A percentile compares a stretch with the other conserved stretches of the same genome.
These are phyloP conservation scores for Gambelia wislizenii DNA, from an alignment of 2,797 vertebrate species.

Conservation along the genomic window DNA sequence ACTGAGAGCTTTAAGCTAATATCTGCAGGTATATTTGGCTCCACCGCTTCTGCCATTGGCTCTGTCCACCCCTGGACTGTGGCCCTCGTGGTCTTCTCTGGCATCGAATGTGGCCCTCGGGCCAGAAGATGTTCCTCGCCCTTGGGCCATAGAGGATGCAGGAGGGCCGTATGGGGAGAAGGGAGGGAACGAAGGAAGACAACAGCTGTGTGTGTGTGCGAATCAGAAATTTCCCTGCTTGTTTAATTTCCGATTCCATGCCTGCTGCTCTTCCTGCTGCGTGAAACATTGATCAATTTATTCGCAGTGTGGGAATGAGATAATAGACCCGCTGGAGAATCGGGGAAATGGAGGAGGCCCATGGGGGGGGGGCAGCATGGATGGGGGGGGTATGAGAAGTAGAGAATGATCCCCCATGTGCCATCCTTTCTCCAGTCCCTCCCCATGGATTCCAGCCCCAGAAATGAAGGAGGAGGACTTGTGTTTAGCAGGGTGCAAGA, in stretches of 20 bases:
- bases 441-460: not conserved
- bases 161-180: not conserved
- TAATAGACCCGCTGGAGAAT: not conserved
- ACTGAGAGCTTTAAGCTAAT: too few species aligned
- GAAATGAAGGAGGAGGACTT: too few species aligned
- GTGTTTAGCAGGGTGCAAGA: not conserved
- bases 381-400: not conserved
- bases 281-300: constrained; percentile 8
- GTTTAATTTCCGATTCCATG: not conserved
- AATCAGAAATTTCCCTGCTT: not conserved
- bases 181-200: not conserved
- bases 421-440: not conserved
- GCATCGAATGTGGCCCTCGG: too few species aligned
- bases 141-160: not conserved
- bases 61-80: too few species aligned
- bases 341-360: not conserved
- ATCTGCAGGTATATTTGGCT: too few species aligned
- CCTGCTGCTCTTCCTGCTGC: constrained; percentile 5
- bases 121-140: too few species aligned
- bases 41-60: too few species aligned
- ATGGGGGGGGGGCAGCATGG: not conserved
- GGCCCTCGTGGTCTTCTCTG: too few species aligned
- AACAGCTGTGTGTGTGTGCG: not conserved
- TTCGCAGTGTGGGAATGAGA: not conserved
- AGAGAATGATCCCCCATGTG: too few species aligned